phyloP scores from a whole-genome alignment of 2,113 vertebrate species.

The Mustela lutreola region DNA sequence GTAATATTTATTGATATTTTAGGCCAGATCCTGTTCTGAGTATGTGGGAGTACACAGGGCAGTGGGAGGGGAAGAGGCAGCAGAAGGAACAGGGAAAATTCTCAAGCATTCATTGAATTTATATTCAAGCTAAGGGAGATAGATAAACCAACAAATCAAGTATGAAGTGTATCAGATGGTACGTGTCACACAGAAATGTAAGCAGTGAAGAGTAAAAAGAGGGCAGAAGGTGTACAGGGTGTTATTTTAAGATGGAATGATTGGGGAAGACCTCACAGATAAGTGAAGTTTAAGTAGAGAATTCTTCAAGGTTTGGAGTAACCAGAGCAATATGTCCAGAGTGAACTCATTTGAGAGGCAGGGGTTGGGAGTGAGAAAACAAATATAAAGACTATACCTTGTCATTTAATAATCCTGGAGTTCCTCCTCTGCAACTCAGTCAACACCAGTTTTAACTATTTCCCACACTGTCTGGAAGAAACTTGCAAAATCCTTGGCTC shows the following conservation, averaged over 20 bases:
- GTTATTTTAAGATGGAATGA: not conserved
- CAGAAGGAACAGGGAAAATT: not conserved
- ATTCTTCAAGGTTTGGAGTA: not conserved
- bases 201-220: not conserved
- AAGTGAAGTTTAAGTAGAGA: not conserved
- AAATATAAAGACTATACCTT: not conserved
- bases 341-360: not conserved
- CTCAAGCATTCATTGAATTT: not conserved
- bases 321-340: not conserved
- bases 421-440: not conserved
- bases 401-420: not conserved
- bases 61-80: not conserved
- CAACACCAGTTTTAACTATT: not conserved
- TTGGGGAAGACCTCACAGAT: not conserved
- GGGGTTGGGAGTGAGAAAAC: not conserved
- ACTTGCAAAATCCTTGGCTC: not conserved
- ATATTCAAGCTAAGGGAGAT: not conserved
- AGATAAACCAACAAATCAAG: not conserved
- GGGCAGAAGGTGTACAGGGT: not conserved
- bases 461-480: not conserved
- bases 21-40: not conserved
- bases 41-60: not conserved
- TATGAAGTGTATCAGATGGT: not conserved
- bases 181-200: not conserved
- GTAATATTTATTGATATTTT: constrained; percentile 22